Percentiles rank a stretch among this genome's conserved stretches.
Evolutionary conservation across 2,797 vertebrate species (phyloP).

Genomic region (Pteropus rufus): DNA sequence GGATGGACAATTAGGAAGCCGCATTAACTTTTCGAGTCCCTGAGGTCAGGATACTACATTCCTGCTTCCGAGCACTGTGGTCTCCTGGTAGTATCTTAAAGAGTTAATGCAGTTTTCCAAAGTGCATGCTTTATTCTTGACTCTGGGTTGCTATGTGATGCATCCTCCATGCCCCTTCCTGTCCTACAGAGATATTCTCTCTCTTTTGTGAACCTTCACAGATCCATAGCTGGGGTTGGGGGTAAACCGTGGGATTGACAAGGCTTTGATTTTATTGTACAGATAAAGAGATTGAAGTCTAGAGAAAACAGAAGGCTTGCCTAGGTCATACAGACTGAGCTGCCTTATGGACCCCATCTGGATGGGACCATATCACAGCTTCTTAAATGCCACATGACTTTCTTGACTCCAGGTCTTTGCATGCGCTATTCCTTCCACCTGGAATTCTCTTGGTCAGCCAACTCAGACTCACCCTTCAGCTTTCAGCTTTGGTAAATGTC

Average conservation of each 20-base stretch:
- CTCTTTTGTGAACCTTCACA: background rate
- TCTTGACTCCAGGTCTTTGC: background rate
- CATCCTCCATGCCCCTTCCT: background rate
- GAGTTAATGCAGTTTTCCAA: background rate
- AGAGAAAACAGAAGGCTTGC: background rate
- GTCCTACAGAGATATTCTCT: background rate
- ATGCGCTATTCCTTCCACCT: fast-evolving
- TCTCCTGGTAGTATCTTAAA: background rate
- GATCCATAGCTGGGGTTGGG: background rate
- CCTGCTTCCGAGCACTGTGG: background rate
- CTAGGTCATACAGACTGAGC: background rate
- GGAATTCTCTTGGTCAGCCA: background rate
- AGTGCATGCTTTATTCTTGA: background rate
- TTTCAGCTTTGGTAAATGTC: background rate
- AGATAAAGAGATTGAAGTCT: background rate
- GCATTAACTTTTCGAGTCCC: background rate
- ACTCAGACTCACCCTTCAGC: background rate
- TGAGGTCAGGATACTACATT: fast-evolving
- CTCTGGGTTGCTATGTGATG: background rate
- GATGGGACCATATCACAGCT: background rate
- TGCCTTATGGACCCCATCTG: background rate
- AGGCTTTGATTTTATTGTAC: background rate
- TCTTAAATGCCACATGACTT: background rate
- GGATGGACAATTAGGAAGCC: fast-evolving
- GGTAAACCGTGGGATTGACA: background rate